A percentile compares a stretch with the other conserved stretches of the same genome.
These are phyloP conservation scores for Bombus superbus DNA, from an alignment of 1,140 invertebrate genomes.

Conservation along the genomic window DNA sequence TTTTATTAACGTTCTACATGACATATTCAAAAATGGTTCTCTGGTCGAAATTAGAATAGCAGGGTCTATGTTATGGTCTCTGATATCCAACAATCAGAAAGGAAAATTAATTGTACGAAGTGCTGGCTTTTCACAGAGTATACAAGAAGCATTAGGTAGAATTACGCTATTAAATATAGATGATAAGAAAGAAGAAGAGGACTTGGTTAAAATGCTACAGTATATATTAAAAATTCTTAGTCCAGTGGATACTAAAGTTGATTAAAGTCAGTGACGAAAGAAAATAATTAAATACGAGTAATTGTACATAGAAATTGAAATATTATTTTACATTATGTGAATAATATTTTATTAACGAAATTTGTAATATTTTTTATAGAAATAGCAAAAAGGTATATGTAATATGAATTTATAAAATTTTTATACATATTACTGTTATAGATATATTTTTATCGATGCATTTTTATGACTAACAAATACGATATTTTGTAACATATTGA, in stretches of 20 bases:
- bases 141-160: conserved; percentile 75
- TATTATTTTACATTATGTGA: neutral
- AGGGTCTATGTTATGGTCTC: conserved; percentile 75
- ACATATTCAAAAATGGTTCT: conserved; percentile 71
- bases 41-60: conserved; percentile 73
- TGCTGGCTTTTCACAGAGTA: conserved; percentile 73
- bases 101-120: conserved; percentile 76
- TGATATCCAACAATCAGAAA: conserved; percentile 79
- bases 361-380: conserved; percentile 24
- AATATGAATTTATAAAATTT: conserved; percentile 3
- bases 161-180: conserved; percentile 63
- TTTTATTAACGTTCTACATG: conserved; percentile 75
- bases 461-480: conserved; percentile 5
- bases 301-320: conserved; percentile 37
- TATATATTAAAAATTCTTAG: conserved; percentile 73
- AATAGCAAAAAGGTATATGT: neutral
- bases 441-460: conserved; percentile 1
- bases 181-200: conserved; percentile 65
- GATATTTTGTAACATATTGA: conserved; percentile 20
- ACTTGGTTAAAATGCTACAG: conserved; percentile 73
- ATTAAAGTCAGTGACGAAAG: neutral
- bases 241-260: conserved; percentile 52
- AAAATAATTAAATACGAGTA: neutral
- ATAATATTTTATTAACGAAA: neutral
- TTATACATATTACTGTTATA: neutral